Percentiles rank a stretch among this genome's conserved stretches.
These are phyloP conservation scores for Grallaria varia DNA, from an alignment of 2,113 vertebrate species.

Conservation along the genomic window DNA sequence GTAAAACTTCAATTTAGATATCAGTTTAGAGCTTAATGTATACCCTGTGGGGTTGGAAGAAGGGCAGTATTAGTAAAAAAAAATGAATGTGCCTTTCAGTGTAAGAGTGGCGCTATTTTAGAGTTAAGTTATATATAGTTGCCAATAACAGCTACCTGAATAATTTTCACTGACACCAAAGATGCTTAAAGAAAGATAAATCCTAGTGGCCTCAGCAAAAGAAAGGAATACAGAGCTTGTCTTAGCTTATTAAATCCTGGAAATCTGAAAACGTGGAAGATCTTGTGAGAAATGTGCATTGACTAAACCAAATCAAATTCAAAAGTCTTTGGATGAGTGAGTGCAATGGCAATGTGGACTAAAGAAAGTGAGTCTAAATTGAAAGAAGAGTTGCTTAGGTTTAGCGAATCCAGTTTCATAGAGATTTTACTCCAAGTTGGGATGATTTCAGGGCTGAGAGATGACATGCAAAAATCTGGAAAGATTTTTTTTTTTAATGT, in stretches of 20 bases:
- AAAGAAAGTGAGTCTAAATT: background rate
- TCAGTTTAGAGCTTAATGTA: background rate
- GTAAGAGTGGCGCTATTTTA: background rate
- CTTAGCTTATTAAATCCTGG: background rate
- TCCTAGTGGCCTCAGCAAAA: background rate
- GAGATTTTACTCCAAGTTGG: background rate
- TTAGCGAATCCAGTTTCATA: background rate
- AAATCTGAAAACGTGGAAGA: background rate
- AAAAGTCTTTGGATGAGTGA: background rate
- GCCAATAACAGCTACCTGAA: background rate
- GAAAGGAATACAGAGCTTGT: background rate
- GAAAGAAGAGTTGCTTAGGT: background rate
- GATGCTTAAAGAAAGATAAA: background rate
- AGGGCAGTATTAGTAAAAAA: background rate
- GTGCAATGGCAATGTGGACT: background rate
- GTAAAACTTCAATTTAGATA: background rate
- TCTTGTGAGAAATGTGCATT: background rate
- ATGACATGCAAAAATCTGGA: background rate
- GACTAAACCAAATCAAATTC: background rate
- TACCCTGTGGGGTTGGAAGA: background rate
- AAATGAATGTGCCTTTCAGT: fast-evolving
- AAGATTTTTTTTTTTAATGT: background rate
- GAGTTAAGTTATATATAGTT: background rate
- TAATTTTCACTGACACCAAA: background rate
- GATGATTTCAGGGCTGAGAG: background rate